Evolutionary conservation across 2,888 invertebrate species (phyloP).

Genomic region (Campoletis raptor): DNA sequence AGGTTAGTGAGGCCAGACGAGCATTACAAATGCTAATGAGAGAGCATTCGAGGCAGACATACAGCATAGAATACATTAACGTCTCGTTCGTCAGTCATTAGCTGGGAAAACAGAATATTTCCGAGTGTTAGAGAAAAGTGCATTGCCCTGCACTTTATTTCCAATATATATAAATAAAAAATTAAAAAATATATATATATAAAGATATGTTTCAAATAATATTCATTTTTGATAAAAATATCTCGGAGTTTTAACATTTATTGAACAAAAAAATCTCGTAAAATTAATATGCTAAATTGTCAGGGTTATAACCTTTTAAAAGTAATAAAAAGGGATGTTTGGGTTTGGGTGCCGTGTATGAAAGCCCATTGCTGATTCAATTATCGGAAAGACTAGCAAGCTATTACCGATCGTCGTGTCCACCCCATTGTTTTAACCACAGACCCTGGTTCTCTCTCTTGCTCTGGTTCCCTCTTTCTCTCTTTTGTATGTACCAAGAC

Average conservation of each 20-base stretch:
- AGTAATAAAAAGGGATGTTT: slow-evolving; percentile 41
- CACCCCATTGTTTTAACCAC: slow-evolving; percentile 34
- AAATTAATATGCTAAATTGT: neutral
- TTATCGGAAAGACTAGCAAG: slow-evolving; percentile 75
- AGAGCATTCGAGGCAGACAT: slow-evolving; percentile 79
- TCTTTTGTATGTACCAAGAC: slow-evolving; percentile 73
- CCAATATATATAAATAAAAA: neutral
- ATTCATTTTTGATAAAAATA: neutral
- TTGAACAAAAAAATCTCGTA: neutral
- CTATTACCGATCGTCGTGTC: slow-evolving; percentile 65
- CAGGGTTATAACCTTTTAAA: neutral
- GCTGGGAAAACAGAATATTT: slow-evolving; percentile 81
- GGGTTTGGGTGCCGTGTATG: slow-evolving; percentile 54
- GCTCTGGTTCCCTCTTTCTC: neutral
- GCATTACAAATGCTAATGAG: slow-evolving; percentile 84
- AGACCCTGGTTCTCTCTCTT: neutral
- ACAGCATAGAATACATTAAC: slow-evolving; percentile 82
- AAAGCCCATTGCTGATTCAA: slow-evolving; percentile 77
- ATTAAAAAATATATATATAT: too few relatives aligned
- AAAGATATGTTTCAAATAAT: neutral
- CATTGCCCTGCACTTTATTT: neutral
- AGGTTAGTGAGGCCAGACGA: slow-evolving; percentile 77
- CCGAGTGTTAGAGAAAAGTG: slow-evolving; percentile 55
- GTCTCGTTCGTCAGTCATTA: slow-evolving; percentile 83
- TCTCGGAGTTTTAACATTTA: neutral